Evolutionary conservation across 2,113 vertebrate species (phyloP).

Genomic region (Heteronetta atricapilla): DNA sequence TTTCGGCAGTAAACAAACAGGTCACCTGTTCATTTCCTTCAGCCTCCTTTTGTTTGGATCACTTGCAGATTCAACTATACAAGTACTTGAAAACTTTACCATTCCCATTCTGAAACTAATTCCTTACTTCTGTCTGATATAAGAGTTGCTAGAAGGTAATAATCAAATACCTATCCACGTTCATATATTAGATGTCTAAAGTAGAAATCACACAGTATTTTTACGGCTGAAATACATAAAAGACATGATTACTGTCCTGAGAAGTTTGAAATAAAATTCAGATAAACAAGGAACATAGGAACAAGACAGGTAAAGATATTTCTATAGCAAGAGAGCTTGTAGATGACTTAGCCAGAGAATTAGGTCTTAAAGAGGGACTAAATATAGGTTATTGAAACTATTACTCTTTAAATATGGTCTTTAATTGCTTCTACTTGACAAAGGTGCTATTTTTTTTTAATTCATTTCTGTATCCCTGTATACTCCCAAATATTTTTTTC

Average conservation of each 20-base stretch:
- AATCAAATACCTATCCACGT: background rate
- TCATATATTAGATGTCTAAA: background rate
- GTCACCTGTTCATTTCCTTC: background rate
- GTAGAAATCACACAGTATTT: background rate
- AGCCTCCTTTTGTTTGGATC: background rate
- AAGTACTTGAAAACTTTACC: background rate
- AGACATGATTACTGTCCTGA: background rate
- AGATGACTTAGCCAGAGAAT: background rate
- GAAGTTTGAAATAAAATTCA: background rate
- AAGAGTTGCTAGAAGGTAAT: background rate
- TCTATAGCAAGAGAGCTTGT: background rate
- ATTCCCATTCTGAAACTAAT: background rate
- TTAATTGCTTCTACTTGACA: background rate
- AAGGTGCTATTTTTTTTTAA: background rate
- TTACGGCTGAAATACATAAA: background rate
- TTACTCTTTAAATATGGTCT: background rate
- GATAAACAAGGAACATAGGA: background rate
- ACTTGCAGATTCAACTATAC: background rate
- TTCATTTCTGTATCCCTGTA: background rate
- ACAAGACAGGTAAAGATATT: background rate
- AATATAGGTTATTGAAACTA: constrained; percentile 4
- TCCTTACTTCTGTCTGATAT: background rate
- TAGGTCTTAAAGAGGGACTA: background rate
- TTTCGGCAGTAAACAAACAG: background rate
- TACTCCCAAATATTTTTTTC: constrained; percentile 27